phyloP scores from a whole-genome alignment of 1,140 invertebrate genomes.

The Drosophila subpulchrella region DNA sequence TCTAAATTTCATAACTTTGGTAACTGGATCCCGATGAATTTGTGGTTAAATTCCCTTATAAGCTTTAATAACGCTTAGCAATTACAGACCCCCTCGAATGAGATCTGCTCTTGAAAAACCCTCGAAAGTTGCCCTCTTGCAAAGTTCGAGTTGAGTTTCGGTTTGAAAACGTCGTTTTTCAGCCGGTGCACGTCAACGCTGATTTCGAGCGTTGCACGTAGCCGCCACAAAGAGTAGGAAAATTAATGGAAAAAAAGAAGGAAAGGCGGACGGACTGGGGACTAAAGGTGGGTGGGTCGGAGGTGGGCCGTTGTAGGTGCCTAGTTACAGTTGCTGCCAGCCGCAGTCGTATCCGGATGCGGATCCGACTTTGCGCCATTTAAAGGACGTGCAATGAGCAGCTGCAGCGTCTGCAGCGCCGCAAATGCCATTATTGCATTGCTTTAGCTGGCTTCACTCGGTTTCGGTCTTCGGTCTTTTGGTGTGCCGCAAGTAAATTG shows the following conservation, averaged over 20 bases:
- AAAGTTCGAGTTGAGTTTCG: constrained; percentile 9
- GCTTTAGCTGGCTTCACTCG: constrained; percentile 33
- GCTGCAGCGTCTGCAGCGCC: constrained; percentile 56
- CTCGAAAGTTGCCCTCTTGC: constrained; percentile 15
- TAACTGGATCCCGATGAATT: no score
- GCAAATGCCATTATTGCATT: constrained; percentile 68
- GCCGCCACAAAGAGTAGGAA: constrained; percentile 39
- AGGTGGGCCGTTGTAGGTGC: constrained; percentile 21
- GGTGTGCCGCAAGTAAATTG: constrained; percentile 77
- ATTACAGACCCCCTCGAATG: constrained; percentile 4
- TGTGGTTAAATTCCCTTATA: no score
- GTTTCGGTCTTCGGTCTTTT: constrained; percentile 44
- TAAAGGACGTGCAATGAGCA: constrained; percentile 64
- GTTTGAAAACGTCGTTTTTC: constrained; percentile 28
- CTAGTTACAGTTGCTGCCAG: constrained; percentile 64
- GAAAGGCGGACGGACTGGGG: background rate
- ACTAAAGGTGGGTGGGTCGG: background rate
- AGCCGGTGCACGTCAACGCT: constrained; percentile 44
- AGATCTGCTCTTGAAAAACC: constrained; percentile 1
- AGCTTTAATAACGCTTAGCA: background rate
- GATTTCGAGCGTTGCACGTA: constrained; percentile 56
- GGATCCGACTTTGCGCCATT: constrained; percentile 34
- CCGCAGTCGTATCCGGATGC: constrained; percentile 23
- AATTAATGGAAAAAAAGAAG: constrained; percentile 43
- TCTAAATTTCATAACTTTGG: no score